phyloP scores from a whole-genome alignment of 1,140 invertebrate species.

The Nymphalis io region DNA sequence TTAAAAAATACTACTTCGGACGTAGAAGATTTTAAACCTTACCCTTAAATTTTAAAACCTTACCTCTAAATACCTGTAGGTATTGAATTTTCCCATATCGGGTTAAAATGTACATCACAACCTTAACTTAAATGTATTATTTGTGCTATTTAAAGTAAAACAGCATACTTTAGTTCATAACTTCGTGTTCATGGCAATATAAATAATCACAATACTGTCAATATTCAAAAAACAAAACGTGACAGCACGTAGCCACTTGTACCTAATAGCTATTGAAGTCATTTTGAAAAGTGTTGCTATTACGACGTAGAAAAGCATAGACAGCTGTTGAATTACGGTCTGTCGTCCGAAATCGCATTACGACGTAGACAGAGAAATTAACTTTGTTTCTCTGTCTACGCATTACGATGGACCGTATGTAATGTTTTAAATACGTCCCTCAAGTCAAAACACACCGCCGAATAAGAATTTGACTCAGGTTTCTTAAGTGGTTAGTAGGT shows the following conservation, averaged over 20 bases:
- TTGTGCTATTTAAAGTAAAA: slow-evolving; percentile 20
- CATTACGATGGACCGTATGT: too few relatives aligned
- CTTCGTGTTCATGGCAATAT: slow-evolving; percentile 5
- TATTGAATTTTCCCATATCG: slow-evolving; percentile 80
- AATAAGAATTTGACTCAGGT: too few relatives aligned
- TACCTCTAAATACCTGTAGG: slow-evolving; percentile 81
- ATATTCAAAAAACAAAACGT: slow-evolving; percentile 17
- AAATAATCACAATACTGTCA: slow-evolving; percentile 10
- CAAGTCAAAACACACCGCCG: too few relatives aligned
- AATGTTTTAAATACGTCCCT: too few relatives aligned
- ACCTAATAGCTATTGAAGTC: slow-evolving; percentile 9
- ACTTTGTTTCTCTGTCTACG: too few relatives aligned
- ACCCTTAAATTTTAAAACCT: slow-evolving; percentile 71
- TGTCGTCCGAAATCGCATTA: too few relatives aligned
- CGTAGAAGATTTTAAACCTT: slow-evolving; percentile 25
- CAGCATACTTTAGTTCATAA: slow-evolving; percentile 16
- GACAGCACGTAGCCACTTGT: not conserved
- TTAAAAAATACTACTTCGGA: not conserved
- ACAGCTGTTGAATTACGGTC: not conserved
- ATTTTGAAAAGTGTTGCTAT: not conserved
- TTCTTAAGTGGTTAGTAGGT: too few relatives aligned
- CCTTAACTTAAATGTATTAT: slow-evolving; percentile 40
- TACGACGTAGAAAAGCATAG: not conserved
- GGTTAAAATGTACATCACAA: slow-evolving; percentile 74
- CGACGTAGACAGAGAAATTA: too few relatives aligned